Percentiles rank a stretch among this genome's conserved stretches.
Conservation (phyloP, 2,797 vertebrate species). For the Alectoris magna region DNA sequence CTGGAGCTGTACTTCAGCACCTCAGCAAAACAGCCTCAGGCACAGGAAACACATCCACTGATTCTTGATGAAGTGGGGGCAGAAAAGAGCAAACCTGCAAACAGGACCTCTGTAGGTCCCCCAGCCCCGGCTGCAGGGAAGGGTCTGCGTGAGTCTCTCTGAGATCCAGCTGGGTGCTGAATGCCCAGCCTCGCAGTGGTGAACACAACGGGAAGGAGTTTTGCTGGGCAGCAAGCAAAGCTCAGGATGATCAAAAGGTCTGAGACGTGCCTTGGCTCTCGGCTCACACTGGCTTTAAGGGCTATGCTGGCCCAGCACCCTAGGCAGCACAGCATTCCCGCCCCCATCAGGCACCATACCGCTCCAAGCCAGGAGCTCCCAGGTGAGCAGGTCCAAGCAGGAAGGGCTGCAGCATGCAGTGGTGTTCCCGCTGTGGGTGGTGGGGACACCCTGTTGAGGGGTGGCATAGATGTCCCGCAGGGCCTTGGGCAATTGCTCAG, state of each 20-base stretch:
- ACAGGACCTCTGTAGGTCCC: not conserved
- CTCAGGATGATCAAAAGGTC: not conserved
- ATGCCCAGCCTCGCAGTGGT: not conserved
- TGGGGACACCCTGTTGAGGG: not conserved
- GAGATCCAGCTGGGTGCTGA: not conserved
- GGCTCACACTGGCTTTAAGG: accelerated
- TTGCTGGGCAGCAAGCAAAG: not conserved
- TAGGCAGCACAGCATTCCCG: not conserved
- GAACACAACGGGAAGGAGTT: not conserved
- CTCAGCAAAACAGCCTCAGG: not conserved
- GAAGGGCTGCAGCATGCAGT: not conserved
- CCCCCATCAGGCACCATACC: too few species aligned
- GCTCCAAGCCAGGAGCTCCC: too few species aligned
- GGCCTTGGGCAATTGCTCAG: not conserved
- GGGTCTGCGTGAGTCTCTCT: not conserved
- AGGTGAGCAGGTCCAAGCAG: not conserved
- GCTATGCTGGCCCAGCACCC: accelerated
- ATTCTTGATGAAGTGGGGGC: not conserved
- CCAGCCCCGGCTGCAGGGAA: not conserved
- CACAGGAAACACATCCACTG: not conserved
- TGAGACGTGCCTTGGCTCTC: not conserved
- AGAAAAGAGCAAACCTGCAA: conserved; percentile 40
- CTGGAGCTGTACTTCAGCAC: not conserved
- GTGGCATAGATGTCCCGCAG: not conserved
- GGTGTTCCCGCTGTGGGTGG: accelerated